Evolutionary conservation across 2,113 vertebrate genomes (phyloP).

Genomic region (Tenebrosternarchus preto): DNA sequence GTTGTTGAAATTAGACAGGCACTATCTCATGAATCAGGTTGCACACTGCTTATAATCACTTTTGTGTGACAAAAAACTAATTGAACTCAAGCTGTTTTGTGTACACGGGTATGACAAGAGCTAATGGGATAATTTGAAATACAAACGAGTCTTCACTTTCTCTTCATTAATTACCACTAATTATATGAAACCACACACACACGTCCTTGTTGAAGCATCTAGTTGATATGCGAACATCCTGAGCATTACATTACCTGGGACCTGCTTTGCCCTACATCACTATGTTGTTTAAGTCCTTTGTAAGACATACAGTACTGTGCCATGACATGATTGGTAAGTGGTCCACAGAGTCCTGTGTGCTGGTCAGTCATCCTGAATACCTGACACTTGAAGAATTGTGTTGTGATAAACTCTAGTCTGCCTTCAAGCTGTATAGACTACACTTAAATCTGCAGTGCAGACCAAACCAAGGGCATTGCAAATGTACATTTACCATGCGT

Average conservation of each 20-base stretch:
- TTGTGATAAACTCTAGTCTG: too few species aligned
- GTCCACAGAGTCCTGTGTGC: neutral
- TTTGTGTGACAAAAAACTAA: constrained; percentile 87
- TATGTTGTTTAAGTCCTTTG: neutral
- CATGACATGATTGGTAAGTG: neutral
- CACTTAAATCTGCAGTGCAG: neutral
- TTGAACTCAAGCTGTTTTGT: constrained; percentile 99
- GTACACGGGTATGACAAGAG: constrained; percentile 98
- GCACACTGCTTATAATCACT: constrained; percentile 81
- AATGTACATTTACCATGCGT: too few species aligned
- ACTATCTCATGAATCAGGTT: constrained; percentile 57
- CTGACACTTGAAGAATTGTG: too few species aligned
- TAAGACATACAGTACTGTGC: neutral
- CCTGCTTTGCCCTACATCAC: constrained; percentile 5
- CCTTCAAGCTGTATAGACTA: too few species aligned
- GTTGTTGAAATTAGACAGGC: constrained; percentile 50
- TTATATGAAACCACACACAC: constrained; percentile 91
- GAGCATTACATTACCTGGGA: neutral
- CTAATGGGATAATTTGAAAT: constrained; percentile 99
- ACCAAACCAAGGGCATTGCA: too few species aligned
- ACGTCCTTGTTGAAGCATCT: constrained; percentile 86
- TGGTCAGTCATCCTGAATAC: neutral
- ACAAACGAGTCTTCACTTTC: constrained; percentile 99
- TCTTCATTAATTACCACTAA: constrained; percentile 99
- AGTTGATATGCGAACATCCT: constrained; percentile 65